phyloP scores from a whole-genome alignment of 2,888 invertebrate genomes.

The Thysanoteuthis rhombus region DNA sequence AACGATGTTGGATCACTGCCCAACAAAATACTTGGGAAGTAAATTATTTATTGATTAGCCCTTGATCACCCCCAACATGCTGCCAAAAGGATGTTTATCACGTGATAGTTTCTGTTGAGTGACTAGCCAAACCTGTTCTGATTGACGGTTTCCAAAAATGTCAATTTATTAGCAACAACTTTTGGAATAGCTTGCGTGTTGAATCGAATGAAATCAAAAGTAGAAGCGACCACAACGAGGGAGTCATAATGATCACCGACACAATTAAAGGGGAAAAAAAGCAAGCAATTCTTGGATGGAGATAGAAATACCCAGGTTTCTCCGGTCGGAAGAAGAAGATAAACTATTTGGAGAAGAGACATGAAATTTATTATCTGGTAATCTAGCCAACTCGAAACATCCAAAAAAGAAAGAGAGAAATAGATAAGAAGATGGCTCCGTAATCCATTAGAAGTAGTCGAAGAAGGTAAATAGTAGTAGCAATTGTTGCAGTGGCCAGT shows the following conservation, averaged over 20 bases:
- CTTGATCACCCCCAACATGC: too few relatives aligned
- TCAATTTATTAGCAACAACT: too few relatives aligned
- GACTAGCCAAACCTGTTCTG: too few relatives aligned
- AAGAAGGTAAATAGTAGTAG: neutral
- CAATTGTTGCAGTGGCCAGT: conserved; percentile 1
- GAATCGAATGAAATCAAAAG: too few relatives aligned
- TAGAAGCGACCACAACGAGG: too few relatives aligned
- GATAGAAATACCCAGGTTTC: neutral
- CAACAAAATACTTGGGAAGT: too few relatives aligned
- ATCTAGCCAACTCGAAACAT: neutral
- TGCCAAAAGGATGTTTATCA: too few relatives aligned
- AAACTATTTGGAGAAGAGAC: neutral
- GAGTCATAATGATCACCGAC: neutral
- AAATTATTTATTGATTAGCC: too few relatives aligned
- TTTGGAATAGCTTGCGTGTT: too few relatives aligned
- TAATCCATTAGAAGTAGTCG: neutral
- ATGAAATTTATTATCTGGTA: neutral
- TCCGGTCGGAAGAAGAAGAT: neutral
- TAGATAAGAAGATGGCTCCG: neutral
- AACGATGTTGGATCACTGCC: too few relatives aligned
- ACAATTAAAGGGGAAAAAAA: neutral
- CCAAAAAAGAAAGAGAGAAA: neutral
- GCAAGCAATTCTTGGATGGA: neutral
- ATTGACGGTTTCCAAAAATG: too few relatives aligned
- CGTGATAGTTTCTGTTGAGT: too few relatives aligned